phyloP scores from a whole-genome alignment of 2,113 vertebrate species.

The Myotis brandtii region DNA sequence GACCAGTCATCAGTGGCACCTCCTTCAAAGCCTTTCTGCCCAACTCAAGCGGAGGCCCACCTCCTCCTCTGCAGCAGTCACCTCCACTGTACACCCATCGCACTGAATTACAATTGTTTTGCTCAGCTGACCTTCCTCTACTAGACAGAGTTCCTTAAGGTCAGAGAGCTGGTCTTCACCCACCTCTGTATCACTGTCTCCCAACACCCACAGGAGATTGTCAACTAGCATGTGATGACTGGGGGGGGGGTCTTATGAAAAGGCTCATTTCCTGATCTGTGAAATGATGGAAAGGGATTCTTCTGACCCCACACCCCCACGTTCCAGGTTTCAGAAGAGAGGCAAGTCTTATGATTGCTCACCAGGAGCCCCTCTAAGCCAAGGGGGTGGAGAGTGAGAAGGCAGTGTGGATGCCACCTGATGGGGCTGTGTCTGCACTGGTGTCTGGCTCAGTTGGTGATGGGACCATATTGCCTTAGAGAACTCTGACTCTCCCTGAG shows the following conservation, averaged over 20 bases:
- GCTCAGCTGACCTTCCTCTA: neutral
- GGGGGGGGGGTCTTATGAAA: neutral
- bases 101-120: neutral
- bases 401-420: neutral
- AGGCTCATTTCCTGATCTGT: conserved; percentile 39
- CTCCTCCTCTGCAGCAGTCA: neutral
- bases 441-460: neutral
- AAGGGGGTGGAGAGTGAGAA: neutral
- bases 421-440: neutral
- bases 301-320: neutral
- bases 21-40: neutral
- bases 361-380: neutral
- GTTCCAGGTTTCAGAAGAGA: conserved; percentile 26
- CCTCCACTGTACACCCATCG: neutral
- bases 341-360: neutral
- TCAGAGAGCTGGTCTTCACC: neutral
- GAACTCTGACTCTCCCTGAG: neutral
- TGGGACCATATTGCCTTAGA: accelerated
- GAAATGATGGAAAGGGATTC: neutral
- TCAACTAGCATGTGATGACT: neutral
- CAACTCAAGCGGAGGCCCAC: neutral
- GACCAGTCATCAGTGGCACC: neutral
- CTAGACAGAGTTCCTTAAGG: neutral
- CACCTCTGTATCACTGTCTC: neutral
- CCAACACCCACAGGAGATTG: neutral